A percentile compares a stretch with the other conserved stretches of the same genome.
These are phyloP conservation scores for Pachymerium ferrugineum DNA, from an alignment of 2,888 invertebrate genomes.

Conservation along the genomic window DNA sequence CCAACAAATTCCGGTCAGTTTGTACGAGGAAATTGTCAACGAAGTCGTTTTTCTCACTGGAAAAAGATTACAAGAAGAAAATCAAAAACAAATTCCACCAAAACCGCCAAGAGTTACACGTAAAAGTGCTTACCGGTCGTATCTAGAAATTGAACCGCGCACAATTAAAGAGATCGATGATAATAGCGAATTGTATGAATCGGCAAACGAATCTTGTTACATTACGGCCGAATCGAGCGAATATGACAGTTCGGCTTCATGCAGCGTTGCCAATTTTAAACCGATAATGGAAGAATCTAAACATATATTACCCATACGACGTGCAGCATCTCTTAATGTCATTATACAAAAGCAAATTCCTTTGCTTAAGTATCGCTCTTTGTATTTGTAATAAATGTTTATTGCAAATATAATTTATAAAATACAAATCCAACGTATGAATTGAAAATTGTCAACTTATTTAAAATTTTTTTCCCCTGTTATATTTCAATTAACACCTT, in stretches of 20 bases:
- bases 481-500: too few relatives aligned
- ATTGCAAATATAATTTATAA: background rate
- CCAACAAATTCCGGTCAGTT: background rate
- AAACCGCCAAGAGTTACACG: conserved; percentile 8
- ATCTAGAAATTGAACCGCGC: background rate
- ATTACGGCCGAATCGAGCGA: conserved; percentile 30
- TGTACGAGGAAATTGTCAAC: conserved; percentile 30
- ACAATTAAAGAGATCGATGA: background rate
- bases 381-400: background rate
- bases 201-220: conserved; percentile 32
- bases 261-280: background rate
- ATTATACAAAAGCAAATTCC: too few relatives aligned
- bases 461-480: too few relatives aligned
- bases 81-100: background rate
- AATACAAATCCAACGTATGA: background rate
- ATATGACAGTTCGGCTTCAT: background rate
- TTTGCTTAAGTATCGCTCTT: background rate
- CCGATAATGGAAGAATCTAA: too few relatives aligned
- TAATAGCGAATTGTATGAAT: conserved; percentile 20
- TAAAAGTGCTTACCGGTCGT: background rate
- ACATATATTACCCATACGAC: too few relatives aligned
- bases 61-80: background rate
- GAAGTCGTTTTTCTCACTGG: conserved; percentile 17
- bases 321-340: too few relatives aligned
- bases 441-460: background rate